Evolutionary conservation across 2,888 invertebrate species (phyloP), one percentile per base, ranked within the genome.

Genomic region (Aleiodes testaceus): DNA sequence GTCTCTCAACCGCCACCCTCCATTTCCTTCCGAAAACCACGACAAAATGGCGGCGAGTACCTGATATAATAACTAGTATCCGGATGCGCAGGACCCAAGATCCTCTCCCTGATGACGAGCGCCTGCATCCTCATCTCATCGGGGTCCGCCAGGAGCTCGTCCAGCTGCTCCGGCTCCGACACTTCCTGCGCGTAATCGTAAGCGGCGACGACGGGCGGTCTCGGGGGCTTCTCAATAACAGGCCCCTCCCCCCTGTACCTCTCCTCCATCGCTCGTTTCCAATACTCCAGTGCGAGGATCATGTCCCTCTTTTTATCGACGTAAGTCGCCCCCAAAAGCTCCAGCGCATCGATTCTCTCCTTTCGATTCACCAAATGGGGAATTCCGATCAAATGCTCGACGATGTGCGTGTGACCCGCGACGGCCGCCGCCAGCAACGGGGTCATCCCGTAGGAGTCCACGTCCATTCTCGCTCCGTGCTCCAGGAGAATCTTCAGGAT

Each of bases 91-190:
- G 97, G 97, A 1, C 94, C 90, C 74, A 98, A 89, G 79, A 98
- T 97, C 81, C 98, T 90, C 88, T 98, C 97, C 70, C 98, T 90
- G 74, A 98, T 96, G 73, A 98, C 93, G 66, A 98, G 88, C 0
- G 95, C 95, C 85, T 96, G 98, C 97, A 98, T 98, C 81, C 97
- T 90, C 95, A 98, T 97, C 78, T 95, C 96, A 85, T 99, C 98
- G 0, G 97, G 97, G 88, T 98, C 97, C 6, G 95, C 93, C 69
- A 96, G 92, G 59, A 98, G 88, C 77, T 96, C 96, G 77, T 96
- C 95, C 53, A 98, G 88, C 73, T 94, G 93, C 67, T 93, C 93
- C 59, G 92, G 89, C 78, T 93, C 93, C 77, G 91, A 91, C 12
- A 97, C 95, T 88, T 99, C 98, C 65, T 91, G 90, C 0, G 94